Evolutionary conservation across 2,797 vertebrate genomes (phyloP).

Genomic region (Aselliscus stoliczkanus): DNA sequence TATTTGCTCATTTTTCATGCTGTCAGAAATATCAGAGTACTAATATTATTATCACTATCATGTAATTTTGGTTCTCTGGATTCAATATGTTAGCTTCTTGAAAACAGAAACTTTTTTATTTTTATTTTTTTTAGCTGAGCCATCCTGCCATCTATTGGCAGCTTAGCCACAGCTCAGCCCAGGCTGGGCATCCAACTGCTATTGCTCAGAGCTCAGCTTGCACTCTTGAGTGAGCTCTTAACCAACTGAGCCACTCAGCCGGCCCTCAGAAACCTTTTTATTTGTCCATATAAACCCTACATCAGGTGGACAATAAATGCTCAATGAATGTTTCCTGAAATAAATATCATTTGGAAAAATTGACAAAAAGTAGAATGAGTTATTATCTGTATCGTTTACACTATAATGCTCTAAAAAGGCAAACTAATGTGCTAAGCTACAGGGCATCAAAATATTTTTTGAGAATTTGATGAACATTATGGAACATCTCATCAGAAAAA

Average conservation of each 20-base stretch:
- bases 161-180: too few relatives aligned
- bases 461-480: not conserved
- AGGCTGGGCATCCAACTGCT: too few relatives aligned
- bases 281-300: not conserved
- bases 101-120: not conserved
- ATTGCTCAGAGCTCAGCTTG: too few relatives aligned
- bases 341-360: not conserved
- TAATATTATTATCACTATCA: not conserved
- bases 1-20: not conserved
- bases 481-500: not conserved
- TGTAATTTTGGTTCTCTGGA: not conserved
- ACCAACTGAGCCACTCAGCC: too few relatives aligned
- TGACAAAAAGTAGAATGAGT: not conserved
- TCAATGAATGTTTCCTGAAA: not conserved
- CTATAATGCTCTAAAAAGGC: not conserved
- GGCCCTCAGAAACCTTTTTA: not conserved
- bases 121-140: too few relatives aligned
- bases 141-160: too few relatives aligned
- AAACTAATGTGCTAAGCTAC: not conserved
- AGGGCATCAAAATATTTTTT: not conserved
- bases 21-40: not conserved
- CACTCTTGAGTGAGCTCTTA: too few relatives aligned
- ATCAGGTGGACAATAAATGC: not conserved
- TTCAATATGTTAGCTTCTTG: not conserved
- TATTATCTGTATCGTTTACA: slow-evolving; percentile 28